Evolutionary conservation across 2,113 vertebrate genomes (phyloP).

Genomic region (Hassar affinis): DNA sequence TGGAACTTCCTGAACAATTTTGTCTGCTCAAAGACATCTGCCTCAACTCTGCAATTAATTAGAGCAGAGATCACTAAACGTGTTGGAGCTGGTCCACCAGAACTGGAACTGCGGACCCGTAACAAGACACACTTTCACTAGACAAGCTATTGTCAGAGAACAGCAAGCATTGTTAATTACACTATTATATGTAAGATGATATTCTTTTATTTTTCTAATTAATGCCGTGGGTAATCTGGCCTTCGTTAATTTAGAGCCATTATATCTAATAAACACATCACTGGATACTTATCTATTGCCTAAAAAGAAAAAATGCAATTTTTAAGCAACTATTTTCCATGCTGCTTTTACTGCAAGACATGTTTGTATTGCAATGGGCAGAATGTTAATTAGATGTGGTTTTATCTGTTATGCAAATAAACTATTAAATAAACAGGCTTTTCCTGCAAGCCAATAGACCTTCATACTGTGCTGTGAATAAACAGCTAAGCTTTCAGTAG

Average conservation of each 20-base stretch:
- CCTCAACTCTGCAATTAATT: neutral
- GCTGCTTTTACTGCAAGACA: neutral
- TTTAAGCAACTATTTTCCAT: neutral
- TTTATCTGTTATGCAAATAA: neutral
- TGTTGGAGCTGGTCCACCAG: neutral
- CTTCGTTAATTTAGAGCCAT: constrained; percentile 1
- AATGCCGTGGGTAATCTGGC: neutral
- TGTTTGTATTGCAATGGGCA: no score
- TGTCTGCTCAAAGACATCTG: neutral
- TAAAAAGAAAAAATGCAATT: no score
- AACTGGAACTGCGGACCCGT: neutral
- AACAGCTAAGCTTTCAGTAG: neutral
- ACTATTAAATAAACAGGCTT: neutral
- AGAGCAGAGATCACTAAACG: no score
- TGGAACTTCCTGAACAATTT: neutral
- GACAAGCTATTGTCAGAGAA: neutral
- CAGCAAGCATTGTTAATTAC: neutral
- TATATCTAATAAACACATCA: neutral
- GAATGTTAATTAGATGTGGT: neutral
- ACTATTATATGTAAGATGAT: neutral
- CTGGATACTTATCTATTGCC: neutral
- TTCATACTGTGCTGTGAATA: neutral
- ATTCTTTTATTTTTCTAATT: neutral
- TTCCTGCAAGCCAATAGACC: neutral
- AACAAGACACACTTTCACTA: neutral